A percentile compares a stretch with the other conserved stretches of the same genome.
Conservation (phyloP, 2,113 vertebrate species). For the Corythaeola cristata region DNA sequence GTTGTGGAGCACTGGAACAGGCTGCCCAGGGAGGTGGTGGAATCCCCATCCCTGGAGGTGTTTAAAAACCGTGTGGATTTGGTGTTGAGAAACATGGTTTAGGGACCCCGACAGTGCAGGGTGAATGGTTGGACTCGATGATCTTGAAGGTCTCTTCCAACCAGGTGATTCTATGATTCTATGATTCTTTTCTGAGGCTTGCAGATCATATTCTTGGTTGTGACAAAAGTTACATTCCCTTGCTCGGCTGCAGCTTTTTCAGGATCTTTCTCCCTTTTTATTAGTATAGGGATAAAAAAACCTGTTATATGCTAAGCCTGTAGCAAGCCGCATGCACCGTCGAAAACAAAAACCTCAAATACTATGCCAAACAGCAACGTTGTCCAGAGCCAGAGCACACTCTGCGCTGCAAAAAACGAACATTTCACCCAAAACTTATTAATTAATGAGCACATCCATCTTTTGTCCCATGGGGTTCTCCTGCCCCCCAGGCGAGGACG, state of each 20-base stretch:
- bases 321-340: background rate
- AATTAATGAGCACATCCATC: background rate
- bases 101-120: too few relatives aligned
- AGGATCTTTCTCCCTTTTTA: background rate
- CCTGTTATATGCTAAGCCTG: accelerated
- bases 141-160: too few relatives aligned
- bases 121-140: too few relatives aligned
- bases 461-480: too few relatives aligned
- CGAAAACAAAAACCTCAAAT: background rate
- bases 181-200: too few relatives aligned
- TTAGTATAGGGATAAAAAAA: background rate
- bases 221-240: background rate
- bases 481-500: background rate
- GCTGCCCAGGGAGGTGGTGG: too few relatives aligned
- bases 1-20: too few relatives aligned
- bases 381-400: background rate
- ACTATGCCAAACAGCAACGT: accelerated
- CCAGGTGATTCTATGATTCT: too few relatives aligned
- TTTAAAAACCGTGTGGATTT: too few relatives aligned
- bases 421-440: background rate
- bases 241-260: background rate
- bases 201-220: too few relatives aligned
- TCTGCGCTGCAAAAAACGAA: background rate
- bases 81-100: too few relatives aligned
- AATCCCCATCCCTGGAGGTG: too few relatives aligned